These are phyloP conservation scores for Hydrotaea cyrtoneurina DNA, from an alignment of 2,888 invertebrate species.

Conservation along the genomic window DNA sequence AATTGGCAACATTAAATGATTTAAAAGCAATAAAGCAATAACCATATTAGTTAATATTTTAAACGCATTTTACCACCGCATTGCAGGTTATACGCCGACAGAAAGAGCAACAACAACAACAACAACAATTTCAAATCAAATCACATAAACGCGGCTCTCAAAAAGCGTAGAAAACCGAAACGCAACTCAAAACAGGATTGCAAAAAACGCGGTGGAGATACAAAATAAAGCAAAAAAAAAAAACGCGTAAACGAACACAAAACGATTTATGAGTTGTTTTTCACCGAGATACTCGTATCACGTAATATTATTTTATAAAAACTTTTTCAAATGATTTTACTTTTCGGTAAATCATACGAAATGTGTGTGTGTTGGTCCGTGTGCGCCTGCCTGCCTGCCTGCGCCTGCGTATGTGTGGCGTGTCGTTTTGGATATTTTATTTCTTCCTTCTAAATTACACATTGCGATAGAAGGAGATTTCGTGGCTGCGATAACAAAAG, in stretches of 20 bases:
- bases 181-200: constrained; percentile 44
- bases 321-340: constrained; percentile 41
- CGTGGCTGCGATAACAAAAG: constrained; percentile 74
- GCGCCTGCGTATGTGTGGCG: constrained; percentile 28
- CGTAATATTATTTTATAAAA: constrained; percentile 59
- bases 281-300: constrained; percentile 37
- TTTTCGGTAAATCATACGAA: constrained; percentile 49
- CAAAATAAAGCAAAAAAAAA: background rate
- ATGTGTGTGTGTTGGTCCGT: background rate
- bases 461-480: constrained; percentile 69
- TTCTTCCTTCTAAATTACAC: constrained; percentile 34
- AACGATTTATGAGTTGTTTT: constrained; percentile 64
- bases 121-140: constrained; percentile 32
- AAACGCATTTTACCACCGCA: constrained; percentile 52
- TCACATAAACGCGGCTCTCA: constrained; percentile 20
- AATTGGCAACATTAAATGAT: constrained; percentile 80
- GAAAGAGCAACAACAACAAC: constrained; percentile 33
- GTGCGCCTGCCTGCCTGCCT: background rate
- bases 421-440: constrained; percentile 40
- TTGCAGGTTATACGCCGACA: constrained; percentile 46
- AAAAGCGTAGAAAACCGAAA: constrained; percentile 29
- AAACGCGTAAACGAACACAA: constrained; percentile 36
- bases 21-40: constrained; percentile 73
- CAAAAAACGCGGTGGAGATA: background rate
- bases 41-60: constrained; percentile 56